phyloP scores from a whole-genome alignment of 2,113 vertebrate species.

The Chaetura pelagica region DNA sequence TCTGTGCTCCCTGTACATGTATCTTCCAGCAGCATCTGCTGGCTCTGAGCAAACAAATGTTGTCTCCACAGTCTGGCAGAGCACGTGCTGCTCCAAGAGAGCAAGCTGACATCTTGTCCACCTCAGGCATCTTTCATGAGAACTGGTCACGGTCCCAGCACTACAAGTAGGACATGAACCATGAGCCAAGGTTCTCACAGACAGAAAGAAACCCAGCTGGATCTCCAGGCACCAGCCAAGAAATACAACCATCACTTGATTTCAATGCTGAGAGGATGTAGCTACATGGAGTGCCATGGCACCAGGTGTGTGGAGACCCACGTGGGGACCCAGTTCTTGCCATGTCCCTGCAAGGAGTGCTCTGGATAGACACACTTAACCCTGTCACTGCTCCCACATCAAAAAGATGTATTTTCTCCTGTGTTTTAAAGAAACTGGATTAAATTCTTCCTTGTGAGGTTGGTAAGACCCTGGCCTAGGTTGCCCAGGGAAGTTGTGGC shows the following conservation, averaged over 20 bases:
- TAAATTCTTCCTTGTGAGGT: background rate
- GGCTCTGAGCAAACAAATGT: background rate
- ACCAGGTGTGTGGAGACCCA: accelerated
- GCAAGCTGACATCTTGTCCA: background rate
- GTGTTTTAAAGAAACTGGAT: background rate
- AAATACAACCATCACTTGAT: background rate
- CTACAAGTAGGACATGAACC: background rate
- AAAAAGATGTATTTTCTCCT: background rate
- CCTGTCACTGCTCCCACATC: background rate
- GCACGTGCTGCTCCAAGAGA: background rate
- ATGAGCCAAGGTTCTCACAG: background rate
- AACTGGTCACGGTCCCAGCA: background rate
- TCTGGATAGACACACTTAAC: background rate
- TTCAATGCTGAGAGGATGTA: background rate
- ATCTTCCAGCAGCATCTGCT: background rate
- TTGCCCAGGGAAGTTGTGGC: too few species aligned
- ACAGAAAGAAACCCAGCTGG: background rate
- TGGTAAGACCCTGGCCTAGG: too few species aligned
- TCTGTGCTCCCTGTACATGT: background rate
- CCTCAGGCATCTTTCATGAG: background rate
- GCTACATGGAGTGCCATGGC: accelerated
- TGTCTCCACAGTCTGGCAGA: background rate
- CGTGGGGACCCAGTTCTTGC: background rate
- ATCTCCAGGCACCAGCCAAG: background rate
- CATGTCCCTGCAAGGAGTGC: accelerated